Base-by-base conservation (phyloP, 2,113 vertebrate genomes). In the Tapirus terrestris region DNA sequence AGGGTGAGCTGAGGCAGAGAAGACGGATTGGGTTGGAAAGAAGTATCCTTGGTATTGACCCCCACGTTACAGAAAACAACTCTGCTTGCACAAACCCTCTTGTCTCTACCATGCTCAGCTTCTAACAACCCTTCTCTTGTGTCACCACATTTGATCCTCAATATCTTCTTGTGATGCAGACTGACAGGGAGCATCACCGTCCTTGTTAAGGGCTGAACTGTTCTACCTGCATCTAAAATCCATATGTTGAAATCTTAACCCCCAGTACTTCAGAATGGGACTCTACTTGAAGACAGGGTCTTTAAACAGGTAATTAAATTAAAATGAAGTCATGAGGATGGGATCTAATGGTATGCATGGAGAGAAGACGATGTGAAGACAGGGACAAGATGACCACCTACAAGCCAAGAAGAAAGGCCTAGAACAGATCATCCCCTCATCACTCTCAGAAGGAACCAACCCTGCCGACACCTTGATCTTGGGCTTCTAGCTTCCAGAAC, bases 31-130 rank as follows among this genome's bases (percentile, higher is more conserved):
- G 9, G 17, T 0, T 68, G 27, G 36, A 36, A 67, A n/a, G 39
- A 68, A 61, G n/a, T 5, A 20, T 3, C 14, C 16, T 51, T 92
- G 79, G 39, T 13, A 29, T 18, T 31, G 43, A 72, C 68, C 25
- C 29, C 65, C 2, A 4, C 3, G 31, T 31, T 36, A 60, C 0
- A 79, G 14, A 43, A 53, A 58, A 29, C 68, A 39, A 7, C 27
- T 43, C n/a, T 8, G 43, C 20, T 20, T 18, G 1, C 53, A 63
- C 75, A 43, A 17, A 51, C 27, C 29, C 48, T 60, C 68, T 4
- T 16, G 7, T 33, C 27, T 20, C 2, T 5, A 8, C 17, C 9
- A 13, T 0, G 0, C 48, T 77, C 6, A 3, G 45, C 70, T n/a
- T 43, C 91, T 12, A 21, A n/a, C 0, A 14, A 6, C 33, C 33